Evolutionary conservation across 2,113 vertebrate genomes (phyloP), one percentile per base, ranked within the genome.

Genomic region (Thunnus thynnus): DNA sequence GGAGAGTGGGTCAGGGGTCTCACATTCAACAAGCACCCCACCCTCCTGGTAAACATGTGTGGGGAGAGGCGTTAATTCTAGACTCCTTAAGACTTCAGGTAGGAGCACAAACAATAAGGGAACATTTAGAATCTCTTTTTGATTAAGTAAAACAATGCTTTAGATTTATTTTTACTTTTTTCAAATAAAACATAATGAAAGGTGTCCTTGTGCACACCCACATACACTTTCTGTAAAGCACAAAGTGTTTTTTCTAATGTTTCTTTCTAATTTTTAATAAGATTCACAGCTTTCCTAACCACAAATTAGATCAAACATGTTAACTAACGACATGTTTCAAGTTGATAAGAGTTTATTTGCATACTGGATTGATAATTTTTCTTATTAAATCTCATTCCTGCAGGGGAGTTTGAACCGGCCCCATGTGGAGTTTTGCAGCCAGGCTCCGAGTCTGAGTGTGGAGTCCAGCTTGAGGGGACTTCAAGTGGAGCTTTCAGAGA

Each of bases 11-110:
- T 73, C 96, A 97, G 0, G 97, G 99, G 64, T 99, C 98, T 6
- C 98, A 99, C 88, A 99, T 99, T 93, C 97, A 98, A 74, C 97
- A 98, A 86, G 97, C 97, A 56, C 96, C 97, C 0, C 98, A 99
- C 82, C 98, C 97, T 9, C 95, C 96, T 85, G 97, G 96, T 81
- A 99, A 97, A 94, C 98, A 99, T 0, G 96, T 99, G 77, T 99
- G 98, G 98, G 98, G 98, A 50, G 98, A 99, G 88, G 98, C 97
- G 0, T 93, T 99, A 65, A 95, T 99, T 82, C 88, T 99, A 0
- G 97, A 99, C 88, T 96, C 94, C 27, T 95, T 99, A 80, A 97
- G 90, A 72, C 91, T 99, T 52, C 97, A 99, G 96, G 98, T 98
- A 83, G 32, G 82, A 20, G 8, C 13, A 17, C 2, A 71, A 22